These are phyloP conservation scores for Dysmachus trigonus DNA, from an alignment of 2,888 invertebrate species.

Conservation along the genomic window DNA sequence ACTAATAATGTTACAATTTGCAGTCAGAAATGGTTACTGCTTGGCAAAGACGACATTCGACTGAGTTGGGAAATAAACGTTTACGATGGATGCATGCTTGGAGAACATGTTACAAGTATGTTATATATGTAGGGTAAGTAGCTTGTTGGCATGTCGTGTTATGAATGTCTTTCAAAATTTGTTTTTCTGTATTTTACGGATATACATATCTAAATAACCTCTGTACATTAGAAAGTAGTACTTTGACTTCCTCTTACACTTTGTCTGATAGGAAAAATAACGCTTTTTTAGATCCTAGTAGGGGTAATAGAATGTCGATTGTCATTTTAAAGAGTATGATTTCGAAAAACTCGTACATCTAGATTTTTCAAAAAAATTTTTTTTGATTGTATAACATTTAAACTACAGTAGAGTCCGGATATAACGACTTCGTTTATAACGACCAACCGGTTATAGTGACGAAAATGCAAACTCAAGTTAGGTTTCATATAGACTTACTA, in stretches of 20 bases:
- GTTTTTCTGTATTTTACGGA: not conserved
- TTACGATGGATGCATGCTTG: not conserved
- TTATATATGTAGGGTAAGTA: not conserved
- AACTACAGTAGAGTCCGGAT: too few species aligned
- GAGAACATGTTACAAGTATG: not conserved
- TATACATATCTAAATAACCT: not conserved
- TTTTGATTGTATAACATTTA: too few species aligned
- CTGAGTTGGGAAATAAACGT: not conserved
- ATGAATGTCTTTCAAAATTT: not conserved
- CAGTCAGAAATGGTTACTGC: not conserved
- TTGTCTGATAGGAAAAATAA: not conserved
- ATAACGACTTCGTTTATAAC: too few species aligned
- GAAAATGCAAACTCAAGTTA: too few species aligned
- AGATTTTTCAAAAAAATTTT: too few species aligned
- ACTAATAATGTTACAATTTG: not conserved
- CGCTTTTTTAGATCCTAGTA: not conserved
- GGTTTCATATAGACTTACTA: too few species aligned
- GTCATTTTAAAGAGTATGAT: too few species aligned
- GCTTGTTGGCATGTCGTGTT: not conserved
- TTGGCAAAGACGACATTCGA: not conserved
- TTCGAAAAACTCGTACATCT: too few species aligned
- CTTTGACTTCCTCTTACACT: not conserved
- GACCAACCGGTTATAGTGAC: too few species aligned
- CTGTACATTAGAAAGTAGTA: too few species aligned
- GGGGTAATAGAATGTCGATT: too few species aligned